These are phyloP conservation scores for Brenthis daphne DNA, from an alignment of 2,888 invertebrate species.

Conservation along the genomic window DNA sequence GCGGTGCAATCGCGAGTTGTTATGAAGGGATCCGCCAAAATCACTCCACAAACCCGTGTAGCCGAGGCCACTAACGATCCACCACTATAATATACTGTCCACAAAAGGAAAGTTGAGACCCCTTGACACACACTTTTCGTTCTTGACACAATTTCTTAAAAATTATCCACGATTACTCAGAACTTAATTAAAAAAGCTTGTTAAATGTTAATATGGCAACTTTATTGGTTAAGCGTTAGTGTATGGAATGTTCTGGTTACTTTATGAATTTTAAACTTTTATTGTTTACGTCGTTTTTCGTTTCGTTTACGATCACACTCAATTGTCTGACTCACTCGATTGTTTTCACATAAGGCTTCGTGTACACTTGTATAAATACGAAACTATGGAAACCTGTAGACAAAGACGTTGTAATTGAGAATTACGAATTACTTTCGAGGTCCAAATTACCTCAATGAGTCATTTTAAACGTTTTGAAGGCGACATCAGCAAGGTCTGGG, in stretches of 20 bases:
- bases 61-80: slow-evolving; percentile 67
- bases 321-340: slow-evolving; percentile 54
- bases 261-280: slow-evolving; percentile 46
- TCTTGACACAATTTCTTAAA: slow-evolving; percentile 75
- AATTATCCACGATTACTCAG: slow-evolving; percentile 55
- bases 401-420: slow-evolving; percentile 60
- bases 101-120: slow-evolving; percentile 75
- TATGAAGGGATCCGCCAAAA: slow-evolving; percentile 74
- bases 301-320: slow-evolving; percentile 47
- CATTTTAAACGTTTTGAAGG: slow-evolving; percentile 51
- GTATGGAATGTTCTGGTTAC: slow-evolving; percentile 72
- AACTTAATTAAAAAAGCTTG: slow-evolving; percentile 49
- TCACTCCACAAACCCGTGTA: slow-evolving; percentile 63
- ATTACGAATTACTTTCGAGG: slow-evolving; percentile 53
- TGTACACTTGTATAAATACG: slow-evolving; percentile 72
- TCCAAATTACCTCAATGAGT: slow-evolving; percentile 60
- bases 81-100: slow-evolving; percentile 57
- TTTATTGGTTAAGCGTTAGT: slow-evolving; percentile 63
- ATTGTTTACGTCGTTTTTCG: slow-evolving; percentile 54
- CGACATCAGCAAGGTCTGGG: slow-evolving; percentile 37
- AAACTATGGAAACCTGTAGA: slow-evolving; percentile 52
- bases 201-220: slow-evolving; percentile 77
- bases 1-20: slow-evolving; percentile 47
- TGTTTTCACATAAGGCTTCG: slow-evolving; percentile 60
- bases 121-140: slow-evolving; percentile 78